phyloP scores from a whole-genome alignment of 2,888 invertebrate species.

The Apotomis capreana region DNA sequence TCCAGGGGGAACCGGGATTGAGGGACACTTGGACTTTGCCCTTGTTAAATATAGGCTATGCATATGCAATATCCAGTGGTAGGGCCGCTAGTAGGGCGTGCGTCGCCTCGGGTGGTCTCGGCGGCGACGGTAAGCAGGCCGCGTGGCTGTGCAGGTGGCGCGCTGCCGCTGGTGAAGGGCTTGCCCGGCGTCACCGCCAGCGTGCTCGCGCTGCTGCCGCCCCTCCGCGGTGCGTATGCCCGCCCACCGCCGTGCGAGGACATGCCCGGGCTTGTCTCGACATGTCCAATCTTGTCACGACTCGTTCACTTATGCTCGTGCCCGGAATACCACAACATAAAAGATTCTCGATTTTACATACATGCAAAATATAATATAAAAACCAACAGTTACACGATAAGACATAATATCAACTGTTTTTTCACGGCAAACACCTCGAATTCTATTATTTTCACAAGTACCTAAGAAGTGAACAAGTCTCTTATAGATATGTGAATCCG shows the following conservation, averaged over 20 bases:
- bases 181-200: slow-evolving; percentile 79
- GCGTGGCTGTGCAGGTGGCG: slow-evolving; percentile 63
- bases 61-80: slow-evolving; percentile 1
- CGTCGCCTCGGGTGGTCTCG: slow-evolving; percentile 32
- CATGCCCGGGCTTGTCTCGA: background rate
- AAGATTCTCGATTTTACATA: too few relatives aligned
- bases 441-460: too few relatives aligned
- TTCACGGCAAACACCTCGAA: too few relatives aligned
- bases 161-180: slow-evolving; percentile 75
- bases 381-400: too few relatives aligned
- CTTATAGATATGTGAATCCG: too few relatives aligned
- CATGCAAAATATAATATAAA: too few relatives aligned
- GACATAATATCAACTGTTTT: too few relatives aligned
- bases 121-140: slow-evolving; percentile 40
- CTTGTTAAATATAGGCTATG: background rate
- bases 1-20: too few relatives aligned
- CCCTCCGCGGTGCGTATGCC: slow-evolving; percentile 86
- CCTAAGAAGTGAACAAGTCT: too few relatives aligned
- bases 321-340: too few relatives aligned
- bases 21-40: too few relatives aligned
- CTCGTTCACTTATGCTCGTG: background rate
- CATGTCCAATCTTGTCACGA: background rate
- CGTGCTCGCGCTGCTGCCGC: slow-evolving; percentile 86
- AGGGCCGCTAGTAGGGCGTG: background rate
- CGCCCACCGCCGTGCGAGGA: too few relatives aligned